Evolutionary conservation across 2,113 vertebrate species (phyloP).

Genomic region (Hymenochirus boettgeri): DNA sequence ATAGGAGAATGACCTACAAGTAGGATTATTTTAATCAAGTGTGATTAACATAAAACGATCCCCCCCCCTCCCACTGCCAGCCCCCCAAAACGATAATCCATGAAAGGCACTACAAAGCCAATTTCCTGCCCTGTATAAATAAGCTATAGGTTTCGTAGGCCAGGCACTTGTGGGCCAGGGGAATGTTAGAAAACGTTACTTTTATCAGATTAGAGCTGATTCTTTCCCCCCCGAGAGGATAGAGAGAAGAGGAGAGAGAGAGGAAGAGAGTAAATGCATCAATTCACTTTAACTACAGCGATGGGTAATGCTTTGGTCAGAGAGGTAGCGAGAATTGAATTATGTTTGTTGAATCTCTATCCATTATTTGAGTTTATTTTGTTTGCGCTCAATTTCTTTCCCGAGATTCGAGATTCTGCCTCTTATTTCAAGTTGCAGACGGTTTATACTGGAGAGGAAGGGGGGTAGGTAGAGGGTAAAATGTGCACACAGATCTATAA

Average conservation of each 20-base stretch:
- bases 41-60: no score
- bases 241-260: no score
- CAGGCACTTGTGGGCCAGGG: constrained; percentile 22
- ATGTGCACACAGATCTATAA: not conserved
- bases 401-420: constrained; percentile 16
- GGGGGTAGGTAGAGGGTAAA: no score
- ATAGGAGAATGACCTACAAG: not conserved
- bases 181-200: constrained; percentile 38
- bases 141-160: not conserved
- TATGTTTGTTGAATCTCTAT: constrained; percentile 31
- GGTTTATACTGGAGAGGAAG: not conserved
- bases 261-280: constrained; percentile 39
- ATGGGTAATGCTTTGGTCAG: constrained; percentile 27
- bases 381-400: constrained; percentile 12
- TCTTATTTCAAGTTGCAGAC: constrained; percentile 14
- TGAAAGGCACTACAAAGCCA: not conserved
- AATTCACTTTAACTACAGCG: constrained; percentile 37
- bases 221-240: constrained; percentile 16
- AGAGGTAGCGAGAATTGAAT: constrained; percentile 37
- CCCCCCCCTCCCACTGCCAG: no score
- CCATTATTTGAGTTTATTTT: constrained; percentile 40
- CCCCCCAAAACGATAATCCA: no score
- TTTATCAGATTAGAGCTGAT: constrained; percentile 42
- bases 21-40: no score
- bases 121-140: constrained; percentile 5